Percentiles rank a stretch among this genome's conserved stretches.
These are phyloP conservation scores for Xyliphius kryptos DNA, from an alignment of 2,113 vertebrate species.

Conservation along the genomic window DNA sequence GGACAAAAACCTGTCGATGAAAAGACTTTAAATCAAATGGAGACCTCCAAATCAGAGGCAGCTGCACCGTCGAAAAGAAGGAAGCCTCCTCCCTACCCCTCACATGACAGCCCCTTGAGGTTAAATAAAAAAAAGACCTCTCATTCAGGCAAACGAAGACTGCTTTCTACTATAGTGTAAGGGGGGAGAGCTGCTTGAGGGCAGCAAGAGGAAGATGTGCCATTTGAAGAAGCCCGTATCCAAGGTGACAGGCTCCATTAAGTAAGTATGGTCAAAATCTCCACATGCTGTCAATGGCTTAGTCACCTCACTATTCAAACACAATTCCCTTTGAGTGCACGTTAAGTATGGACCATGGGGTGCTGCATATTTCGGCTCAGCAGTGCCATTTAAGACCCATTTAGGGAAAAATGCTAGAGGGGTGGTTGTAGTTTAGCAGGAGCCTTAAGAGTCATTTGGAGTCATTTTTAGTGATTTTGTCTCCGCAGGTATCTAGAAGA, in stretches of 20 bases:
- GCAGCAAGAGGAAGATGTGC: conserved; percentile 46
- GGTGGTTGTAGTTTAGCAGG: conserved; percentile 46
- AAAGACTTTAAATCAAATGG: conserved; percentile 28
- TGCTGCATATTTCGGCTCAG: conserved; percentile 2
- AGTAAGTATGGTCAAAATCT: conserved; percentile 53
- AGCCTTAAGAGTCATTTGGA: conserved; percentile 47
- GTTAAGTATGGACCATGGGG: conserved; percentile 15
- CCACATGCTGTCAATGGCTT: conserved; percentile 8
- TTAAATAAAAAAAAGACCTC: conserved; percentile 53
- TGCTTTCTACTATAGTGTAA: conserved; percentile 70
- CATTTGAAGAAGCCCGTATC: conserved; percentile 52
- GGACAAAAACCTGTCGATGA: conserved; percentile 20
- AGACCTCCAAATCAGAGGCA: conserved; percentile 25
- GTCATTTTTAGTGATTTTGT: conserved; percentile 28
- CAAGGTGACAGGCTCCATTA: conserved; percentile 51
- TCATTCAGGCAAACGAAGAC: conserved; percentile 59
- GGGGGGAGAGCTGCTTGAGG: conserved; percentile 29
- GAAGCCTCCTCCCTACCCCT: conserved; percentile 65
- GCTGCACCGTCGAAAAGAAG: conserved; percentile 41
- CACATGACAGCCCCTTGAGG: conserved; percentile 41
- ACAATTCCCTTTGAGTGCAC: neutral
- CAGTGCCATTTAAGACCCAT: neutral
- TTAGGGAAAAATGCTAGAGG: conserved; percentile 22
- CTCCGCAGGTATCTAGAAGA: neutral
- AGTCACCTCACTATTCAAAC: conserved; percentile 11